These are phyloP conservation scores for Agrypnia vestita DNA, from an alignment of 1,140 invertebrate species.

Conservation along the genomic window DNA sequence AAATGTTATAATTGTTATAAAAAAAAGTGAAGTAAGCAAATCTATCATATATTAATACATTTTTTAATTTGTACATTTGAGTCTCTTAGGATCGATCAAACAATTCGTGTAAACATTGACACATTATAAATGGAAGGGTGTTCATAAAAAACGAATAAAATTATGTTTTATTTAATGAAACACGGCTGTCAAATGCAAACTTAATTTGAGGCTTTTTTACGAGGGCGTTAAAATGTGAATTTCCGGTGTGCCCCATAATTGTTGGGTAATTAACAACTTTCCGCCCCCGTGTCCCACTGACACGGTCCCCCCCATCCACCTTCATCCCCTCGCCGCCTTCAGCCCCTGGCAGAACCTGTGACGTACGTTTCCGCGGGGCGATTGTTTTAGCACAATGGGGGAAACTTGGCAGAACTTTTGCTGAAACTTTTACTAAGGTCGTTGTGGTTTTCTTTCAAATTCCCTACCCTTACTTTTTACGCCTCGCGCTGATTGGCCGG, in stretches of 20 bases:
- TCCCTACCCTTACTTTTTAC: constrained; percentile 10
- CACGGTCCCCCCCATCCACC: not conserved
- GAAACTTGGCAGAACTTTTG: constrained; percentile 16
- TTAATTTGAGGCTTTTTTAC: constrained; percentile 10
- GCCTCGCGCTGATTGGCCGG: not conserved
- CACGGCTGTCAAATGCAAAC: constrained; percentile 2
- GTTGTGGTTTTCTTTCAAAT: constrained; percentile 37
- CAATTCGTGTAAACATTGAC: too few species aligned
- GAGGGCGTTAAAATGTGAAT: constrained; percentile 9
- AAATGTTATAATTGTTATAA: too few species aligned
- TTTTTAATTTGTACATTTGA: too few species aligned
- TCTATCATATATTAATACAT: too few species aligned
- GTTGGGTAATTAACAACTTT: constrained; percentile 37
- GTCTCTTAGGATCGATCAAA: too few species aligned
- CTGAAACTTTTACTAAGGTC: constrained; percentile 25
- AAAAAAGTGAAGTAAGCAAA: too few species aligned
- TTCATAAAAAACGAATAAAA: too few species aligned
- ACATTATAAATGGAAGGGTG: too few species aligned
- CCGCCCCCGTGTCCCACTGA: constrained; percentile 4
- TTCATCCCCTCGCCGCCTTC: not conserved
- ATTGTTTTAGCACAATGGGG: constrained; percentile 35
- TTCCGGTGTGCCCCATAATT: constrained; percentile 19
- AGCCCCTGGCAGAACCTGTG: not conserved
- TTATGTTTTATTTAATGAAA: not conserved
- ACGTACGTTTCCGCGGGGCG: constrained; percentile 23